Conservation (phyloP, 2,888 invertebrate species). For the Phymatocera aterrima region DNA sequence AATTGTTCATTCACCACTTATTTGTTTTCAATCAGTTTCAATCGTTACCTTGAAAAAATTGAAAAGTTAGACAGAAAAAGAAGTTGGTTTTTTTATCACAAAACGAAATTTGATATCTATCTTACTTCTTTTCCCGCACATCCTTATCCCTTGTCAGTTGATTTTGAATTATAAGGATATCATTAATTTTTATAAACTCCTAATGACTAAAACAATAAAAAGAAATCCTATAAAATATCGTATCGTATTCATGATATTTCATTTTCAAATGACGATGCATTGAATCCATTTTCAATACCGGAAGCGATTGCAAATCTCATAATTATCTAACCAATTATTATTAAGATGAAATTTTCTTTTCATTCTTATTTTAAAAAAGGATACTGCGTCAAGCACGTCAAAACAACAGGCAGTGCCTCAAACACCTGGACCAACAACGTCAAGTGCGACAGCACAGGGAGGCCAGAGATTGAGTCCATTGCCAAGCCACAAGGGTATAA, state of each 20-base stretch:
- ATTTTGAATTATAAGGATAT: not conserved
- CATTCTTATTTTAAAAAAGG: slow-evolving; percentile 54
- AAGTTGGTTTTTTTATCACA: not conserved
- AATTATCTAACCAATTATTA: not conserved
- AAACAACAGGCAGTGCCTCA: slow-evolving; percentile 77
- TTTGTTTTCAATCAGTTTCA: not conserved
- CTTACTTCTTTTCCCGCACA: not conserved
- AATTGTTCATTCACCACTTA: no score
- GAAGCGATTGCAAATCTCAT: not conserved
- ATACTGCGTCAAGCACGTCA: slow-evolving; percentile 63
- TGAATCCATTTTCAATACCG: no score
- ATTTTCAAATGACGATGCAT: no score
- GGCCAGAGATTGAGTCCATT: slow-evolving; percentile 76
- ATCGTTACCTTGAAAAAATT: not conserved
- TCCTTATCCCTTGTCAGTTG: no score
- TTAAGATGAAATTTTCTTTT: no score
- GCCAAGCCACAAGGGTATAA: slow-evolving; percentile 77
- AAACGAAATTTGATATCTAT: not conserved
- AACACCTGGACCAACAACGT: slow-evolving; percentile 69
- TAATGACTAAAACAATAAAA: no score
- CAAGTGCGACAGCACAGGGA: slow-evolving; percentile 73
- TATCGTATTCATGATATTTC: no score
- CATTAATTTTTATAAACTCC: not conserved
- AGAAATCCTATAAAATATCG: no score
- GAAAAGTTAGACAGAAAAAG: not conserved